Percentiles rank a stretch among this genome's conserved stretches.
Evolutionary conservation across 2,888 invertebrate genomes (phyloP).

Genomic region (Agriotes lineatus): DNA sequence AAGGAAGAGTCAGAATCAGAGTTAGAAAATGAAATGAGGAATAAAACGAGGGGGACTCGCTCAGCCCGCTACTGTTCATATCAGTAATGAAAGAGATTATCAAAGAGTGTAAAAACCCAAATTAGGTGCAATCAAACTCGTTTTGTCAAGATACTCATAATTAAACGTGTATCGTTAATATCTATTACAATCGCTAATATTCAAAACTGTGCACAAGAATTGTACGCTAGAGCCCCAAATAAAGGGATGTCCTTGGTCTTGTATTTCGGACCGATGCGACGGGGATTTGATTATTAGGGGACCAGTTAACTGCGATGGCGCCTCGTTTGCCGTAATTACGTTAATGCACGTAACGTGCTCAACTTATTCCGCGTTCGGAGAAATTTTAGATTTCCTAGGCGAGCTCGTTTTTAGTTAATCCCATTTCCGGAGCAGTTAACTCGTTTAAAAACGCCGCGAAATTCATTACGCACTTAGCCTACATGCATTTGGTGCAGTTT

Average conservation of each 20-base stretch:
- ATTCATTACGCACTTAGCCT: conserved; percentile 17
- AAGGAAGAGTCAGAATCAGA: no score
- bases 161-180: no score
- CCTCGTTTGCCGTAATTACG: conserved; percentile 49
- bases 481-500: conserved; percentile 17
- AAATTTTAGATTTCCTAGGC: conserved; percentile 38
- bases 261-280: conserved; percentile 35
- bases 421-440: conserved; percentile 35
- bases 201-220: neutral
- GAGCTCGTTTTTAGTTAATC: conserved; percentile 38
- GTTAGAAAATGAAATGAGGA: no score
- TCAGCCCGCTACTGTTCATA: no score
- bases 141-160: no score
- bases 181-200: no score
- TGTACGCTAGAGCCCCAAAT: conserved; percentile 3
- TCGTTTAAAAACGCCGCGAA: conserved; percentile 27
- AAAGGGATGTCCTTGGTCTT: conserved; percentile 24
- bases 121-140: no score
- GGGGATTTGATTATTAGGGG: conserved; percentile 47
- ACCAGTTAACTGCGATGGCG: conserved; percentile 46
- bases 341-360: conserved; percentile 50
- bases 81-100: no score
- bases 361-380: conserved; percentile 44
- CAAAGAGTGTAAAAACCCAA: no score
- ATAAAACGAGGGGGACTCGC: no score